Base-by-base conservation (phyloP, 2,113 vertebrate species). In the Gobiocypris rarus region DNA sequence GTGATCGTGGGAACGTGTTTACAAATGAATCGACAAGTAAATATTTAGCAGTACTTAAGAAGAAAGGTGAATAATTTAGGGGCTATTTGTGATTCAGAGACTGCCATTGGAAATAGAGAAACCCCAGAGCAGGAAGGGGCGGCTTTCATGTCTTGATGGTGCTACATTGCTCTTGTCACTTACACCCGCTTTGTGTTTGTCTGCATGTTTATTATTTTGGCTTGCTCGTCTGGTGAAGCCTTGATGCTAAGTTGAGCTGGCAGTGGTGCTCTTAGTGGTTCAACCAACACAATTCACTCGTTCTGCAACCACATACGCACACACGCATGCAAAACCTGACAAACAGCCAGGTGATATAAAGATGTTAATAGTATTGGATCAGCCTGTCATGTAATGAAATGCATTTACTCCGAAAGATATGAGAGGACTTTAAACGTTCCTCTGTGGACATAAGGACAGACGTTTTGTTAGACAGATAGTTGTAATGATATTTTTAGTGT, bases 11-110 rank as follows among this genome's bases (percentile, higher is more conserved):
- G 82, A 91, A 86, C 73, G 19, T 86, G 75, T 75, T 81, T 43
- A 83, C 76, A 85, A 88, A 92, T 91, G 90, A 87, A 91, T 88
- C 61, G 52, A 19, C 11, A 77, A 84, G 83, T 89, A 90, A 90
- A 89, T 88, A 89, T 89, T 88, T 87, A 89, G 77, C 26, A 61
- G 71, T 74, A 75, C 76, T 89, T 78, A 86, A 84, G 86, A 83
- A 63, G 75, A 19, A 70, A 61, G 75, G 84, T 89, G 80, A 89
- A 89, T 88, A 65, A 89, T 88, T 89, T 41, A 84, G 26, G 7
- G 43, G n/a, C 14, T 77, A n/a, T 81, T 61, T 54, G 28, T 80
- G 71, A 74, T 71, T 75, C 73, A 43, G 22, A 79, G 24, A 48
- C 28, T 82, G 83, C 54, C 50, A 61, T 45, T 76, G 75, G 70